phyloP scores from a whole-genome alignment of 1,140 invertebrate species.

The Probaryconus sp. region DNA sequence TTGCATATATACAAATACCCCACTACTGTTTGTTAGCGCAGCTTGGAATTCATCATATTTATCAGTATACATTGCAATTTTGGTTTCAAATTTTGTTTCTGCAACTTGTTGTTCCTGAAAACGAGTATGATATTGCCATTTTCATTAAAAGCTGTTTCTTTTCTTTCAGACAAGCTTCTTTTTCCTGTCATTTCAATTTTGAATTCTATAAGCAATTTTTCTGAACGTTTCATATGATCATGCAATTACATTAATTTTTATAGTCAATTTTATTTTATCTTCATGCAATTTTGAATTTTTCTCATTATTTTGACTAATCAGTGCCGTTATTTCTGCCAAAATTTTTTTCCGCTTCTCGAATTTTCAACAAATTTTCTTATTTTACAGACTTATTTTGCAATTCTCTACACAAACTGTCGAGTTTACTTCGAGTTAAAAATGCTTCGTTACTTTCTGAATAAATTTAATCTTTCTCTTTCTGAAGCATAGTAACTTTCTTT shows the following conservation, averaged over 20 bases:
- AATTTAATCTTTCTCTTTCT: conserved; percentile 89
- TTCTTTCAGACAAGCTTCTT: conserved; percentile 82
- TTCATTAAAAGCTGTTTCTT: conserved; percentile 81
- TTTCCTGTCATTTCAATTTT: conserved; percentile 89
- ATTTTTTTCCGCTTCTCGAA: conserved; percentile 94
- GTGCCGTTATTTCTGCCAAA: conserved; percentile 87
- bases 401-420: conserved; percentile 93
- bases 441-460: conserved; percentile 90
- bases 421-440: conserved; percentile 87
- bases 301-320: conserved; percentile 92
- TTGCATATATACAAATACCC: conserved; percentile 89
- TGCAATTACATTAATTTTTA: conserved; percentile 89
- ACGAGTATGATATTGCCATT: conserved; percentile 82
- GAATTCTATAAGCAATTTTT: conserved; percentile 90
- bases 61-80: conserved; percentile 89
- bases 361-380: conserved; percentile 89
- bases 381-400: conserved; percentile 94
- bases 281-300: conserved; percentile 91
- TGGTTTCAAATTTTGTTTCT: conserved; percentile 84
- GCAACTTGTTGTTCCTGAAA: conserved; percentile 83
- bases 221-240: conserved; percentile 92
- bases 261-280: conserved; percentile 91
- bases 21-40: conserved; percentile 90
- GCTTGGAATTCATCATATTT: conserved; percentile 95
- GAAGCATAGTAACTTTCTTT: conserved; percentile 81